phyloP scores from a whole-genome alignment of 2,888 invertebrate species.

The Drosophila cognata region DNA sequence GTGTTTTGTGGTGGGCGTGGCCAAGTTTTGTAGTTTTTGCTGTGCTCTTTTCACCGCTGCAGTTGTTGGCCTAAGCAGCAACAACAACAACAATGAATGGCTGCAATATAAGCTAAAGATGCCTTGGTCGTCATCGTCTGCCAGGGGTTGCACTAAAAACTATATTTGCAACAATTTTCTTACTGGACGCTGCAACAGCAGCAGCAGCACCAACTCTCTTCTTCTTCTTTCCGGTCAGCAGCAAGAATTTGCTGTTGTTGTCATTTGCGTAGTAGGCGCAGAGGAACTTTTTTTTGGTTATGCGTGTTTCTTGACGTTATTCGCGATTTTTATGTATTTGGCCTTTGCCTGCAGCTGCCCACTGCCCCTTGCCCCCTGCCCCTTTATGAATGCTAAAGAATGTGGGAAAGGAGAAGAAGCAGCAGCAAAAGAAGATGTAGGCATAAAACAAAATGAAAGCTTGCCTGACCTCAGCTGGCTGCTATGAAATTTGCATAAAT shows the following conservation, averaged over 20 bases:
- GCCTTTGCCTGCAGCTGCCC: neutral
- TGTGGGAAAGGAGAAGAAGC: neutral
- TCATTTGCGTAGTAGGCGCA: conserved; percentile 41
- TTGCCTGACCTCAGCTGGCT: neutral
- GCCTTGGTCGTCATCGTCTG: conserved; percentile 28
- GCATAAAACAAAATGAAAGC: neutral
- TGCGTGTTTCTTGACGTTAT: conserved; percentile 47
- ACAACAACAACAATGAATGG: conserved; percentile 56
- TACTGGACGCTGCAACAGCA: conserved; percentile 66
- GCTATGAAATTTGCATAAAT: neutral
- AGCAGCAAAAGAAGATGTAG: neutral
- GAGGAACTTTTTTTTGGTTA: conserved; percentile 13
- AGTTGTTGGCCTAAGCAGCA: conserved; percentile 71
- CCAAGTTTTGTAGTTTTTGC: conserved; percentile 70
- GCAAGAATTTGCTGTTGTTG: conserved; percentile 37
- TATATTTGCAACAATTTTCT: conserved; percentile 79
- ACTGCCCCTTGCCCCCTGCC: neutral
- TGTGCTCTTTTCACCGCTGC: conserved; percentile 68
- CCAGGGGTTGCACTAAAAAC: conserved; percentile 67
- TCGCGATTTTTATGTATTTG: conserved; percentile 61
- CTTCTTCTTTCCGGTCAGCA: conserved; percentile 40
- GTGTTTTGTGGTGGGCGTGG: conserved; percentile 64
- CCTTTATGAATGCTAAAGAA: conserved; percentile 1
- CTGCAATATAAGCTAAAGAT: conserved; percentile 65
- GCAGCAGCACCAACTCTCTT: conserved; percentile 57